Evolutionary conservation across 1,140 invertebrate species (phyloP), one percentile per base, ranked within the genome.

Genomic region (Galleria mellonella): DNA sequence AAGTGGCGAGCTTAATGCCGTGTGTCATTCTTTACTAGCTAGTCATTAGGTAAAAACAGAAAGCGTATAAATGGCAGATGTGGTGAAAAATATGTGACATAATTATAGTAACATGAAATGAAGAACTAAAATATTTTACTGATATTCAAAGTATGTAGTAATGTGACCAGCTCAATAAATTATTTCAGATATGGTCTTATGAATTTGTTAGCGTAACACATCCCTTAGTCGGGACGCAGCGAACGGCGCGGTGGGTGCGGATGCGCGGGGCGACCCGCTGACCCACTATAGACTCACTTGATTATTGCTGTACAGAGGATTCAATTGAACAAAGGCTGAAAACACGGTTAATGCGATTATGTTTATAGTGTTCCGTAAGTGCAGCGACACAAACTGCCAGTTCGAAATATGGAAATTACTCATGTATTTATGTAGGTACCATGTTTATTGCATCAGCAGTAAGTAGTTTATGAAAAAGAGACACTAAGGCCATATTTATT

Each of bases 291-390:
- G 41, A 49, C 51, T 55, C 62, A 70, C 63, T 76, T 72, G 64
- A 73, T 75, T 75, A 23, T 6, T 3, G 66, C 67, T 62, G 63
- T 52, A 56, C 58, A 44, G 63, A 55, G 67, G 56, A 72, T 72
- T 72, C 68, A 72, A 75, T 73, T 73, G 69, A 62, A 72, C 70
- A 67, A 72, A 69, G 50, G 52, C 58, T 62, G 56, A 69, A 67
- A 74, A 76, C 68, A 71, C 55, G 65, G 62, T 67, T 81, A 72
- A 70, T 73, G 52, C 62, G 52, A 76, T 78, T 78, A 72, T 57
- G 52, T 52, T 64, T 48, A 53, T 44, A 55, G 48, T 49, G 41
- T 52, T 45, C 41, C 46, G 42, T 47, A 3, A 23, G 2, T 54
- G 47, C 47, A 28, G 50, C 30, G 43, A 46, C 41, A 46, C 39